Evolutionary conservation across 2,888 invertebrate species (phyloP).

Genomic region (Horisme vitalbata): DNA sequence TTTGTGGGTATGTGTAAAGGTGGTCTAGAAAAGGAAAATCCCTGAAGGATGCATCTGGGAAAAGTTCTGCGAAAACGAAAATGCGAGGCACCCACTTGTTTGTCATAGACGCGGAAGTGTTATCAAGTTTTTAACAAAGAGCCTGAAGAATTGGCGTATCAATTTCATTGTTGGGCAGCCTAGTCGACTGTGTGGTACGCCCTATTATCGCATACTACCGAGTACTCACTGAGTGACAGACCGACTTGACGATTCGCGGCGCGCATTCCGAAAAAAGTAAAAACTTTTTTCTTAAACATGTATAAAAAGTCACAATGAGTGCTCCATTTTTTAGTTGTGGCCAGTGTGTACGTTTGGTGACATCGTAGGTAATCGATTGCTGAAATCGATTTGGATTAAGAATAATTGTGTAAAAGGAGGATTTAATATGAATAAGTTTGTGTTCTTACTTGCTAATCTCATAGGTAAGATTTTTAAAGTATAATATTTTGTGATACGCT

Average conservation of each 20-base stretch:
- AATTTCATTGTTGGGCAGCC: slow-evolving; percentile 4
- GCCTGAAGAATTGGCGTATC: slow-evolving; percentile 3
- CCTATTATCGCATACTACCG: slow-evolving; percentile 46
- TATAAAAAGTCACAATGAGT: slow-evolving; percentile 54
- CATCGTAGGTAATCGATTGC: slow-evolving; percentile 32
- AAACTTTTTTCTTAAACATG: slow-evolving; percentile 44
- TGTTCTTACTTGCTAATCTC: slow-evolving; percentile 47
- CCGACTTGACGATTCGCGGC: slow-evolving; percentile 35
- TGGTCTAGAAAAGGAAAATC: no score
- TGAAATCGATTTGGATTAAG: slow-evolving; percentile 25
- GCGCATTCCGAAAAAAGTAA: slow-evolving; percentile 41
- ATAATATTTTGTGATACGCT: no score
- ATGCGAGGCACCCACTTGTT: no score
- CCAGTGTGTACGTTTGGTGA: slow-evolving; percentile 43
- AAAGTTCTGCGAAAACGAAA: no score
- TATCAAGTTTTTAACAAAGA: background rate
- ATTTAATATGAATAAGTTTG: slow-evolving; percentile 42
- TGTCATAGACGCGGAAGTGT: no score
- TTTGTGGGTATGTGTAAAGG: no score
- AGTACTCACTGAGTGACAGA: slow-evolving; percentile 33
- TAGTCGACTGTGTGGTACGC: slow-evolving; percentile 37
- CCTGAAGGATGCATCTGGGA: no score
- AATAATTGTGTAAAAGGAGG: slow-evolving; percentile 6
- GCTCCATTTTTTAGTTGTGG: slow-evolving; percentile 45
- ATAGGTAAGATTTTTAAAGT: slow-evolving; percentile 52